Percentiles rank a stretch among this genome's conserved stretches.
phyloP scores from a whole-genome alignment of 2,888 invertebrate genomes.

The Drosophila anceps region DNA sequence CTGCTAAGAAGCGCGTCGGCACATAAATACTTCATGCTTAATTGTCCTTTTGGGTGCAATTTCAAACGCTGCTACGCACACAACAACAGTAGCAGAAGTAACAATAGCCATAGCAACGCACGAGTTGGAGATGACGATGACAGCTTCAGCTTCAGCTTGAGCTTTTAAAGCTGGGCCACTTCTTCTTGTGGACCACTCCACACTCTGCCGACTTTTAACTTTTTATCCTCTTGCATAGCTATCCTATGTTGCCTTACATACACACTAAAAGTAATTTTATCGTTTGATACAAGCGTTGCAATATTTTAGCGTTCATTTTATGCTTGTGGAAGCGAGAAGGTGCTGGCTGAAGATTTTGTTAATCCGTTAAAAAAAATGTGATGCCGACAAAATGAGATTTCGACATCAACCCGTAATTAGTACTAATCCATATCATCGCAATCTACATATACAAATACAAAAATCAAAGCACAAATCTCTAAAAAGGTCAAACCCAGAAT shows the following conservation, averaged over 20 bases:
- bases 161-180: constrained; percentile 60
- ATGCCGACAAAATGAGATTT: background rate
- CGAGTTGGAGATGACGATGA: constrained; percentile 56
- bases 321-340: background rate
- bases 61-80: constrained; percentile 79
- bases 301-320: constrained; percentile 1
- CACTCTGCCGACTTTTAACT: background rate
- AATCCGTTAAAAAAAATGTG: background rate
- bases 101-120: constrained; percentile 56
- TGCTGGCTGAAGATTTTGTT: background rate
- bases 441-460: background rate
- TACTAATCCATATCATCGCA: background rate
- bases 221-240: constrained; percentile 13
- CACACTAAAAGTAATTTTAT: constrained; percentile 43
- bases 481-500: constrained; percentile 1
- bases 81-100: constrained; percentile 51
- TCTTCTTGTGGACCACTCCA: constrained; percentile 20
- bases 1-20: constrained; percentile 64
- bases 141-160: constrained; percentile 46
- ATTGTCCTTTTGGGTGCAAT: constrained; percentile 84
- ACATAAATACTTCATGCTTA: constrained; percentile 83
- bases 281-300: constrained; percentile 11
- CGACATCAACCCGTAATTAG: background rate
- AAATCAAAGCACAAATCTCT: constrained; percentile 8
- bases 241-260: constrained; percentile 32